phyloP scores from a whole-genome alignment of 2,888 invertebrate genomes.

The Drosophila macrospina region DNA sequence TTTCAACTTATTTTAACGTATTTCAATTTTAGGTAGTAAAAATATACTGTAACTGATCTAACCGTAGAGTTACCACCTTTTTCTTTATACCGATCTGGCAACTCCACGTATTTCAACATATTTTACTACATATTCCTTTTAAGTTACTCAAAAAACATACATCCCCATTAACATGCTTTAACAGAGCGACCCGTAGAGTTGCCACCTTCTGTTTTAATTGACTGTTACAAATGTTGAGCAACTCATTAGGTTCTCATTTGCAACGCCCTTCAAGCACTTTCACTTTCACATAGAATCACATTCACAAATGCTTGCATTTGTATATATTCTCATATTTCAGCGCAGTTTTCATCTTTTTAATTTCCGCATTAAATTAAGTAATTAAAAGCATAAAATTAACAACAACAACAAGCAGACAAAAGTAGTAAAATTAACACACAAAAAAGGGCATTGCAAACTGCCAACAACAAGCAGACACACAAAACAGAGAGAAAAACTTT shows the following conservation, averaged over 20 bases:
- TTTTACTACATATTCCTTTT: no score
- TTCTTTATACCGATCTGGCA: no score
- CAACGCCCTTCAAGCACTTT: constrained; percentile 51
- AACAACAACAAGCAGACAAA: constrained; percentile 23
- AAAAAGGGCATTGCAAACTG: constrained; percentile 32
- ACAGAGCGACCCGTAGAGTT: neutral
- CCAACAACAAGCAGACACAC: constrained; percentile 41
- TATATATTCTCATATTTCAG: constrained; percentile 48
- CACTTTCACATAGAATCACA: constrained; percentile 42
- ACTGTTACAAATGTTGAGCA: constrained; percentile 9
- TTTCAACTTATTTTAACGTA: no score
- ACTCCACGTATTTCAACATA: no score
- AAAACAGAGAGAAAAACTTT: constrained; percentile 56
- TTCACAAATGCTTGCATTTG: constrained; percentile 15
- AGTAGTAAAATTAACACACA: constrained; percentile 23
- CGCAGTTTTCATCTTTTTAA: constrained; percentile 55
- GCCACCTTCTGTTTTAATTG: neutral
- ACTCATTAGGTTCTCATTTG: constrained; percentile 34
- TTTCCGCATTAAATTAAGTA: constrained; percentile 74
- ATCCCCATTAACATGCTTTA: no score
- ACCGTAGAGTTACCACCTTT: neutral
- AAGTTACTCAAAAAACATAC: no score
- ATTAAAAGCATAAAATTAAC: constrained; percentile 61
- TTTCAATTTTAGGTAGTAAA: no score
- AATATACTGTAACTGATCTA: neutral